phyloP scores from a whole-genome alignment of 1,140 invertebrate genomes.

The Lepidurus couesii region DNA sequence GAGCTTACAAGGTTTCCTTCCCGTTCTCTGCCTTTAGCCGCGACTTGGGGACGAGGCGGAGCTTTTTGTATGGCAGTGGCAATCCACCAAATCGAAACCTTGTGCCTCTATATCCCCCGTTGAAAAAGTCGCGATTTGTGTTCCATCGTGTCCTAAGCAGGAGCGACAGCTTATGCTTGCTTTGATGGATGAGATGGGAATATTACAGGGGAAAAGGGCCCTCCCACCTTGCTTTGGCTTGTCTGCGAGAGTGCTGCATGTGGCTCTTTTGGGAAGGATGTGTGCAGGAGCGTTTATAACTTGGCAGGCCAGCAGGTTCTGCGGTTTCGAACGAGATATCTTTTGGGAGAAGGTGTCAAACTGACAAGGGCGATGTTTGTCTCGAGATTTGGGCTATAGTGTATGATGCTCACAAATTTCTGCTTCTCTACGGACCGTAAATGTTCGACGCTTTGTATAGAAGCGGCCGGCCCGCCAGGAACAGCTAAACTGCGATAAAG shows the following conservation, averaged over 20 bases:
- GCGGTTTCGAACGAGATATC: not conserved
- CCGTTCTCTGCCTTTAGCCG: no score
- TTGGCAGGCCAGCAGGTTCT: conserved; percentile 12
- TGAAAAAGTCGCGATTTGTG: not conserved
- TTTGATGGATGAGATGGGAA: conserved; percentile 20
- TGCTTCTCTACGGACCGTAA: conserved; percentile 1
- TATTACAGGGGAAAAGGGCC: not conserved
- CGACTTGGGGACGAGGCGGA: no score
- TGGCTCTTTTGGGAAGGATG: not conserved
- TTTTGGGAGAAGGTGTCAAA: conserved; percentile 4
- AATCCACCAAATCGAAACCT: not conserved
- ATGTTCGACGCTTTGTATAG: not conserved
- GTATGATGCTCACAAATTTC: conserved; percentile 16
- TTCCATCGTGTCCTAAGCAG: not conserved
- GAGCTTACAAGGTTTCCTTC: not conserved
- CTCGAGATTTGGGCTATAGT: not conserved
- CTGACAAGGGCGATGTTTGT: conserved; percentile 21
- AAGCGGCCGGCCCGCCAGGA: not conserved
- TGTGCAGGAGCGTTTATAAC: conserved; percentile 14
- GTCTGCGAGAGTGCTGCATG: not conserved
- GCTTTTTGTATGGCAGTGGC: not conserved
- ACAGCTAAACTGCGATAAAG: conserved; percentile 11
- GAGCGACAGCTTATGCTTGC: not conserved
- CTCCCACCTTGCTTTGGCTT: not conserved
- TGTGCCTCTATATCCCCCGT: not conserved